A percentile compares a stretch with the other conserved stretches of the same genome.
Evolutionary conservation across 2,888 invertebrate species (phyloP).

Genomic region (Phortica okadai): DNA sequence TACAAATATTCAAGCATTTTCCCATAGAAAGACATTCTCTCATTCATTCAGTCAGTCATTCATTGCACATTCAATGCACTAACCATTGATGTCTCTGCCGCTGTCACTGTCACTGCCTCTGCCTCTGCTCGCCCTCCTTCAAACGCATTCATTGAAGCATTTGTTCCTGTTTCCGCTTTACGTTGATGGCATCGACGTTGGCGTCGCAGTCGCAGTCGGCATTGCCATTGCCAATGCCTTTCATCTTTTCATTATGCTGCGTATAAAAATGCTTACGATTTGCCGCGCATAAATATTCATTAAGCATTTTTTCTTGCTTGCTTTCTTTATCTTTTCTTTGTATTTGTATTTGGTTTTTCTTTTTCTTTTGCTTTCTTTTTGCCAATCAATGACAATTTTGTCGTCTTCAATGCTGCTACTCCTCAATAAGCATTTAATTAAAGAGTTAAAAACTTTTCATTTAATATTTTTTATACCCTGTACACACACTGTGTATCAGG

Average conservation of each 20-base stretch:
- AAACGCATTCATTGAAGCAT: not conserved
- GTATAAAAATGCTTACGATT: slow-evolving; percentile 50
- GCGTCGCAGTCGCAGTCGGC: not conserved
- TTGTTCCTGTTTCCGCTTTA: slow-evolving; percentile 10
- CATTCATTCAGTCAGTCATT: slow-evolving; percentile 11
- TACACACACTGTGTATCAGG: no score
- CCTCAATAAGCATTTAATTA: slow-evolving; percentile 69
- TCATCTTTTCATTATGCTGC: not conserved
- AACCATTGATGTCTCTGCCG: not conserved
- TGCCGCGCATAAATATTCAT: slow-evolving; percentile 68
- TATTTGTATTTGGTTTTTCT: not conserved
- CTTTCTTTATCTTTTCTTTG: not conserved
- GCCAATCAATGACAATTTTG: slow-evolving; percentile 11
- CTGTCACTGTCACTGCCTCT: no score
- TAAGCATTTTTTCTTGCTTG: slow-evolving; percentile 43
- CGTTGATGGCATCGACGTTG: not conserved
- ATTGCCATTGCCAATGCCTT: not conserved
- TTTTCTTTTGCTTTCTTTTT: not conserved
- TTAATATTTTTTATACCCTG: slow-evolving; percentile 2
- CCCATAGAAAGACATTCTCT: not conserved
- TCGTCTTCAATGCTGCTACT: not conserved
- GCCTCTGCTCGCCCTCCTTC: not conserved
- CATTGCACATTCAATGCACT: not conserved
- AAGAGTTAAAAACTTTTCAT: slow-evolving; percentile 61
- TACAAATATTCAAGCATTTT: slow-evolving; percentile 8